Base-by-base conservation (phyloP, 2,888 invertebrate species). In the Synergus gifuensis region DNA sequence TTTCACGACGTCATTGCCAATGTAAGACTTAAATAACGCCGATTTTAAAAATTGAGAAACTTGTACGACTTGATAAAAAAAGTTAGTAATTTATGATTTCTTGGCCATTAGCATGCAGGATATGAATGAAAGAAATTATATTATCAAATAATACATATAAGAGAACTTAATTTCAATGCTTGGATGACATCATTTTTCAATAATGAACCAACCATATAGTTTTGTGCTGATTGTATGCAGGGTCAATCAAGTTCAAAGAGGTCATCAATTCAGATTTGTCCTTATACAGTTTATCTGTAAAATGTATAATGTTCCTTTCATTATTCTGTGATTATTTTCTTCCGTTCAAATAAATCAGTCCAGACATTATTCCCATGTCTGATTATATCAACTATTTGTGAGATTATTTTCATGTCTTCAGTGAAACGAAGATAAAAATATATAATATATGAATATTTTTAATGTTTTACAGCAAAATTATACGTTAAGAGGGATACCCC, bases 241-340 rank as follows among this genome's bases (percentile, higher is more conserved):
- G 73, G 73, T 73, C 54, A 16, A 40, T 73, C 40, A 73, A 73
- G 73, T 73, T 54, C 73, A 73, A n/a, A 12, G 22, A 36, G 73
- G 73, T 73, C 73, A 73, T 73, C 73, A 28, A 36, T 73, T 73
- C 16, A 73, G 73, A 73, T 73, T 73, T 54, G 73, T 54, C 54
- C 36, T 73, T 73, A n/a, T 54, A 73, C 36, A 73, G 28, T 73
- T 73, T 73, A 73, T 73, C 73, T 73, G 28, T 28, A 73, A 46
- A 36, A 73, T 54, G 73, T 36, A 54, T n/a, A n/a, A n/a, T 28
- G 54, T 54, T 54, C 28, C 9, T 73, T 54, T 16, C 49, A 36
- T 54, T 36, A 67, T 67, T 73, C 2, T 16, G 12, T 12, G 22
- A 12, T 22, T 22, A 22, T 60, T 60, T 60, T 16, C 16, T 22